Evolutionary conservation across 2,113 vertebrate species (phyloP), one percentile per base, ranked within the genome.

Genomic region (Heterochromis multidens): DNA sequence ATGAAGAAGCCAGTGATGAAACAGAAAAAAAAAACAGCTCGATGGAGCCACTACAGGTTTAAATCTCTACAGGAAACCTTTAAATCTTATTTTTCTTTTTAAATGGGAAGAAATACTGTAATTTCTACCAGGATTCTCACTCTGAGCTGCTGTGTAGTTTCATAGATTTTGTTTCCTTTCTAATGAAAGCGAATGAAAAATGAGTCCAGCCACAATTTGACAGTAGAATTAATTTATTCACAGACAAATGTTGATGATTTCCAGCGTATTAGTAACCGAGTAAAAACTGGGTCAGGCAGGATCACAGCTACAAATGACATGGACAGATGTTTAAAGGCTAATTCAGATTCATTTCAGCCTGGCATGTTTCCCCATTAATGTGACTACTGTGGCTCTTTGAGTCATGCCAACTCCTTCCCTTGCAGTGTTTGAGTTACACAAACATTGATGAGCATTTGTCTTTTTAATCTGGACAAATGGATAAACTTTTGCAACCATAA

Each of bases 191-290:
- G 4, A 25, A 52, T 4, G 17, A 62, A 81, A 79, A 80, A 83
- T 19, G 1, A 77, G 37, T 77, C 14, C 33, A 85, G 29, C 63
- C 27, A 13, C 14, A 35, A 84, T 72, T 57, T 86, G 13, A 85
- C 77, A 57, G 43, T 58, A 57, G 57, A 87, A 87, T 84, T 54
- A 9, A 76, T 94, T 94, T 93, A 95, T 92, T 94, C 88, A 85
- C 74, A 90, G 77, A 59, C 46, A 87, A 67, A 72, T 52, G 46
- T 65, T 89, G 11, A 82, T 25, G 12, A 83, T 81, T 84, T 89
- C 10, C 23, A 84, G 84, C 54, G 86, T 60, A 85, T 77, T 33
- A 9, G 9, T 35, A 72, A 84, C 60, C 21, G 23, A 84, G 21
- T 46, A 31, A 49, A 76, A 67, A 83, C 57, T 7, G 43, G 10